Evolutionary conservation across 2,113 vertebrate genomes (phyloP).

Genomic region (Corynorhinus townsendii): DNA sequence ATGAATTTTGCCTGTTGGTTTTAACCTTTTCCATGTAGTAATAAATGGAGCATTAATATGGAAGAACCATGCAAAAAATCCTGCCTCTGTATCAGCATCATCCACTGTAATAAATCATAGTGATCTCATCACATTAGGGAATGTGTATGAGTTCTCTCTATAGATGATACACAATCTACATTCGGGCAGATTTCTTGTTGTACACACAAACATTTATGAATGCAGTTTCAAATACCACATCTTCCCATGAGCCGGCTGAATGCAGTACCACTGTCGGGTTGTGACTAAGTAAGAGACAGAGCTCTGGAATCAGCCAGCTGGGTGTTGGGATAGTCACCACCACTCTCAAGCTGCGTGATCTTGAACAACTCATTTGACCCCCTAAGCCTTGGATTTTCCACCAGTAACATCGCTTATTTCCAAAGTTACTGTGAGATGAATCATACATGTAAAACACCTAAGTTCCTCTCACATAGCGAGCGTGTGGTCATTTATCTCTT

Average conservation of each 20-base stretch:
- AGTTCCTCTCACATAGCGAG: neutral
- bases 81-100: neutral
- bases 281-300: neutral
- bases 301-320: neutral
- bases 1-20: neutral
- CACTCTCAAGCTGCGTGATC: no score
- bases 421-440: neutral
- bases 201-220: neutral
- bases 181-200: neutral
- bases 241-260: neutral
- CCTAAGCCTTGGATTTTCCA: neutral
- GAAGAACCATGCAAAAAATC: neutral
- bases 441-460: neutral
- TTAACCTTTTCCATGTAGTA: neutral
- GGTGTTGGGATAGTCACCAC: neutral
- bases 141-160: neutral
- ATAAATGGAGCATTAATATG: neutral
- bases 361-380: neutral
- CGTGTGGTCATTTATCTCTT: neutral
- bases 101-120: neutral
- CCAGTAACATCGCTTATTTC: neutral
- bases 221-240: neutral
- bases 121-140: neutral
- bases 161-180: neutral
- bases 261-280: neutral